Evolutionary conservation across 2,888 invertebrate species (phyloP), one percentile per base, ranked within the genome.

Genomic region (Crepidodera aurea): DNA sequence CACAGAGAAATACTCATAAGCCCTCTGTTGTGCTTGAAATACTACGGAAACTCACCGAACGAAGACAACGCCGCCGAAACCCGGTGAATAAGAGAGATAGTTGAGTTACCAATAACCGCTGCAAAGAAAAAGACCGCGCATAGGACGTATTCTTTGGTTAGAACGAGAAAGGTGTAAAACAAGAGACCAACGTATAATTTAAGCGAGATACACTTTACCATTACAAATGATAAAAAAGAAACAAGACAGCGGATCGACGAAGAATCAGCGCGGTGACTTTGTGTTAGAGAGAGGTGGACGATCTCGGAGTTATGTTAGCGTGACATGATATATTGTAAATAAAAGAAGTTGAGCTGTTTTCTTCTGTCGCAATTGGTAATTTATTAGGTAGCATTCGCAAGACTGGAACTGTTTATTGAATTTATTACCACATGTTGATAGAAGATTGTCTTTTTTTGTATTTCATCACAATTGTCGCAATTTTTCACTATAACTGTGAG

Each of bases 151-250:
- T 6, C 22, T 25, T 54, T 57, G 18, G 67, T 10, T 25, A 22
- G 53, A 69, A 34, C 7, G 57, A 60, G 70, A 70, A 27, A 51
- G 48, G 50, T 13, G 55, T 37, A 69, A 65, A 68, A 67, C 66
- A 70, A 70, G 69, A 70, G 74, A 71, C 66, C 63, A 70, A 68
- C 72, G 69, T 73, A 69, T 74, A 71, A 73, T 74, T 73, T 73
- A 69, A 72, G 69, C 65, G 71, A 71, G 73, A 73, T 61, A 59
- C 68, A 70, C 71, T 70, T 63, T 69, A 69, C 69, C 68, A 71
- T 70, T 71, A 72, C 72, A 71, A 72, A 71, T 71, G 71, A 70
- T 71, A 66, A 69, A 66, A 73, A 74, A 71, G 42, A 73, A 72
- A 69, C 63, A 69, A 66, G 66, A 69, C 56, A 57, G 57, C 55